Conservation (phyloP, 2,797 vertebrate species). For the Gallinago solitaria region DNA sequence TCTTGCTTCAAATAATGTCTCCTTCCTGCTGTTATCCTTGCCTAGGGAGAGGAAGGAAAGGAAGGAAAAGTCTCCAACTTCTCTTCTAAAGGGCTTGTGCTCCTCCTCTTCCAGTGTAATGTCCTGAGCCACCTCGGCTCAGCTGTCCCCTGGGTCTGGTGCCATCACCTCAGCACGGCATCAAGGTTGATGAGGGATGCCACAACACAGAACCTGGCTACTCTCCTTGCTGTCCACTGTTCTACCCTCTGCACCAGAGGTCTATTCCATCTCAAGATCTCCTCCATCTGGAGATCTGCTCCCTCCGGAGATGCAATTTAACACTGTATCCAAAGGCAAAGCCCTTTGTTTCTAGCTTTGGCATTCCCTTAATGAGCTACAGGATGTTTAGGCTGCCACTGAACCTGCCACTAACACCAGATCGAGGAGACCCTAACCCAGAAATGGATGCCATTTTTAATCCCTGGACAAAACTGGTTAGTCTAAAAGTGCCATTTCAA, state of each 20-base stretch:
- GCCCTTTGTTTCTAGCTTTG: background rate
- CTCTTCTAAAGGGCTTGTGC: background rate
- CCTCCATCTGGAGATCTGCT: background rate
- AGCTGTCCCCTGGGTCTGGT: background rate
- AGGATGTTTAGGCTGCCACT: background rate
- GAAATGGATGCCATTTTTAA: background rate
- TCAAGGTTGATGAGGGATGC: fast-evolving
- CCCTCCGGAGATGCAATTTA: background rate
- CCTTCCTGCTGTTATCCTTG: background rate
- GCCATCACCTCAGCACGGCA: background rate
- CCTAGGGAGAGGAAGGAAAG: background rate
- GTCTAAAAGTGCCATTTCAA: background rate
- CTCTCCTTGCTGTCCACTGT: background rate
- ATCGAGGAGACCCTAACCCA: background rate
- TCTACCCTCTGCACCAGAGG: background rate
- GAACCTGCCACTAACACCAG: background rate
- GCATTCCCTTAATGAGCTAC: background rate
- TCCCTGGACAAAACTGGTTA: background rate
- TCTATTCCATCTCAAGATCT: background rate
- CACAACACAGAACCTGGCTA: background rate
- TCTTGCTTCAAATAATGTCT: background rate
- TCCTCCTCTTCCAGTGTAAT: background rate
- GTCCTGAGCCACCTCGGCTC: background rate
- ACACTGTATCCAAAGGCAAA: background rate
- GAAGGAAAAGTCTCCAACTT: background rate